Conservation (phyloP, 2,888 invertebrate species). For the Zootermopsis nevadensis region DNA sequence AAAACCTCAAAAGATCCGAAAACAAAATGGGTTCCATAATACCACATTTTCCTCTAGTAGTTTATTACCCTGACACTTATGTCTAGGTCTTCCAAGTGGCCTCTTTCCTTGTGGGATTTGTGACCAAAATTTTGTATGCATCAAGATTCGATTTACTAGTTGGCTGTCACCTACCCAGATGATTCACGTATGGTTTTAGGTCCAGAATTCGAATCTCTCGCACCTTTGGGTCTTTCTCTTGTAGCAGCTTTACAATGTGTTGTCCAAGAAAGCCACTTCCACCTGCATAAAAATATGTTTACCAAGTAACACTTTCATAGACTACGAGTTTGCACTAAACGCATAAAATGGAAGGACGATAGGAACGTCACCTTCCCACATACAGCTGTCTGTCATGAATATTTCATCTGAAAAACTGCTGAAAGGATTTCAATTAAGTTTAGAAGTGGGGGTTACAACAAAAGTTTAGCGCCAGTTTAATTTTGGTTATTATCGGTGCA, state of each 20-base stretch:
- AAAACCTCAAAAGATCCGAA: too few relatives aligned
- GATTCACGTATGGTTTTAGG: constrained; percentile 65
- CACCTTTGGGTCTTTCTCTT: constrained; percentile 65
- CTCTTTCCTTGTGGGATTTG: too few relatives aligned
- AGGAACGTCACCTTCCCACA: background rate
- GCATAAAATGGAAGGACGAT: background rate
- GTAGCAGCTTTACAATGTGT: constrained; percentile 69
- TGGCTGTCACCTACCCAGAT: constrained; percentile 62
- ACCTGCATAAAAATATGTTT: constrained; percentile 61
- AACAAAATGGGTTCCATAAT: too few relatives aligned
- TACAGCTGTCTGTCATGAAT: background rate
- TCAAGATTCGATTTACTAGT: too few relatives aligned
- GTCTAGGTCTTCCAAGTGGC: too few relatives aligned
- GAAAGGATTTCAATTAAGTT: background rate
- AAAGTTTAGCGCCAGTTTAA: too few relatives aligned
- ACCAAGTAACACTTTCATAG: background rate
- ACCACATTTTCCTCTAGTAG: too few relatives aligned
- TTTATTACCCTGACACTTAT: too few relatives aligned
- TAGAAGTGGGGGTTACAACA: background rate
- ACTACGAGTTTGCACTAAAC: too few relatives aligned
- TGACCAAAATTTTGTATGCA: too few relatives aligned
- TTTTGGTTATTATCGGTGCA: too few relatives aligned
- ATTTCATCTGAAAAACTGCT: background rate
- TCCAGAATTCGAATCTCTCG: constrained; percentile 71
- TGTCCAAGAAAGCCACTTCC: constrained; percentile 75